phyloP scores from a whole-genome alignment of 1,140 invertebrate species.

The Dreissena polymorpha region DNA sequence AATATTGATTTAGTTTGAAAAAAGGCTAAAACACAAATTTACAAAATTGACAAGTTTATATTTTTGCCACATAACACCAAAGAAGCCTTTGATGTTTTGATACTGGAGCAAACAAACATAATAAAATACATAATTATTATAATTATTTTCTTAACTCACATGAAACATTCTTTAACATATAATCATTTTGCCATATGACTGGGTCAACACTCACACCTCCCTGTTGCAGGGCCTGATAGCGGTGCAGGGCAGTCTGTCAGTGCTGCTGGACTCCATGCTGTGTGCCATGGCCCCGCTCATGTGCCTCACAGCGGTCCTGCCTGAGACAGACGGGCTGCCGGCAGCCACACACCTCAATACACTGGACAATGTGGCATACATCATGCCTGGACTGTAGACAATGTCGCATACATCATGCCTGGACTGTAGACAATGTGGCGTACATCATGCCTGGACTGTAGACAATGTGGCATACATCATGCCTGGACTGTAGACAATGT shows the following conservation, averaged over 20 bases:
- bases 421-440: conserved; percentile 93
- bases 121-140: no score
- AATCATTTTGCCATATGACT: no score
- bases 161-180: no score
- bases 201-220: no score
- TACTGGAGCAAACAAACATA: no score
- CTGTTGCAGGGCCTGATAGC: conserved; percentile 91
- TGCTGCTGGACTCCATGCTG: conserved; percentile 96
- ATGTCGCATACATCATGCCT: conserved; percentile 98
- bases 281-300: conserved; percentile 94
- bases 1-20: no score
- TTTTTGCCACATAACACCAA: no score
- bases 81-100: no score
- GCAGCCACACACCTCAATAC: conserved; percentile 87
- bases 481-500: conserved; percentile 89
- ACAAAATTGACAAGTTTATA: no score
- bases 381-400: conserved; percentile 95
- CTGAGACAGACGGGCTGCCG: conserved; percentile 87
- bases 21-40: no score
- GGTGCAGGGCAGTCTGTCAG: conserved; percentile 95
- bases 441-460: conserved; percentile 98
- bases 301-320: conserved; percentile 92
- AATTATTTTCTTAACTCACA: no score
- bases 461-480: conserved; percentile 96
- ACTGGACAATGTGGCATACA: conserved; percentile 96